A percentile compares a stretch with the other conserved stretches of the same genome.
Conservation (phyloP, 2,797 vertebrate genomes). For the Spinibarbus caldwelli region DNA sequence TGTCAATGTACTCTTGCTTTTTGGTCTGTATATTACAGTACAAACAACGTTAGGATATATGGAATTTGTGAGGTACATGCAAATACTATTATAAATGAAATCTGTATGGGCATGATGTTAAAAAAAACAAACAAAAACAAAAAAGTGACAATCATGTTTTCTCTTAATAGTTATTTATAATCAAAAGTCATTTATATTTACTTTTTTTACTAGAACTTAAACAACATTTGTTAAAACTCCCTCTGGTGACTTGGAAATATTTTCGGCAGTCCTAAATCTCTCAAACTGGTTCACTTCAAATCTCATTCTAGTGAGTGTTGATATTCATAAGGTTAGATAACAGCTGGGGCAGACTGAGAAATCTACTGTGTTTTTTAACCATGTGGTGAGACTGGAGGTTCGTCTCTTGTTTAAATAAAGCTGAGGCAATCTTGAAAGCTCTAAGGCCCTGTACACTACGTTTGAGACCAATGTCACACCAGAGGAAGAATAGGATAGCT, state of each 20-base stretch:
- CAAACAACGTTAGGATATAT: conserved; percentile 7
- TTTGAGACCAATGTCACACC: conserved; percentile 42
- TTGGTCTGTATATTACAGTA: conserved; percentile 20
- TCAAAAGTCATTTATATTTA: conserved; percentile 31
- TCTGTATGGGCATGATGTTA: conserved; percentile 21
- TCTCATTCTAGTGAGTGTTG: neutral
- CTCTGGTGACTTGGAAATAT: conserved; percentile 35
- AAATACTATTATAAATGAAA: conserved; percentile 42
- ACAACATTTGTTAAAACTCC: conserved; percentile 29
- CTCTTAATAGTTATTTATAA: conserved; percentile 44
- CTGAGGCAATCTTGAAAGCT: conserved; percentile 32
- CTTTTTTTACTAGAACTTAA: conserved; percentile 10
- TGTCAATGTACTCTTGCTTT: conserved; percentile 16
- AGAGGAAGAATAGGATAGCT: conserved; percentile 52
- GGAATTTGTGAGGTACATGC: conserved; percentile 40
- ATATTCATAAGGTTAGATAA: conserved; percentile 21
- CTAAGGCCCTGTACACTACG: conserved; percentile 31
- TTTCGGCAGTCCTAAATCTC: neutral
- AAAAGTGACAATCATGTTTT: conserved; percentile 25
- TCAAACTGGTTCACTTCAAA: no score
- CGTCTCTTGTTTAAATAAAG: conserved; percentile 43
- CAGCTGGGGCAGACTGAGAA: conserved; percentile 19
- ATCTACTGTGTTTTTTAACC: conserved; percentile 34
- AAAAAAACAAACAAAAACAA: conserved; percentile 4
- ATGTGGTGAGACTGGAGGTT: conserved; percentile 39